phyloP scores from a whole-genome alignment of 2,113 vertebrate species.

The Indicator maculatus region DNA sequence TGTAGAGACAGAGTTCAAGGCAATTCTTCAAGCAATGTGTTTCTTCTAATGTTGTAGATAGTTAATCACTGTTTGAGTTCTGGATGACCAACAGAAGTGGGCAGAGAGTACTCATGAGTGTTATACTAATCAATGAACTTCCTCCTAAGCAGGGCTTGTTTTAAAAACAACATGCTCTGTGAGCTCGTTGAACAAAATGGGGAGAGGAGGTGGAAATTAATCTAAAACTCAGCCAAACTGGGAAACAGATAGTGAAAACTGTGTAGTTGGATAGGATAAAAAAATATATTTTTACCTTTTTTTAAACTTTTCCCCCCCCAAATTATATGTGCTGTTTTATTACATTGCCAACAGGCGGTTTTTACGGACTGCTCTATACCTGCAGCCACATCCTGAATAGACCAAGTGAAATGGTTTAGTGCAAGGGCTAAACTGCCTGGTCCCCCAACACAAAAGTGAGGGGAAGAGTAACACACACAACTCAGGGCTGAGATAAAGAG shows the following conservation, averaged over 20 bases:
- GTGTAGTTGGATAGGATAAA: not conserved
- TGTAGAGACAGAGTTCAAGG: not conserved
- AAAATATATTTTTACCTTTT: not conserved
- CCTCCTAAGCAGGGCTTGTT: not conserved
- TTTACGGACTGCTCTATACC: not conserved
- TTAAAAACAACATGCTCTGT: not conserved
- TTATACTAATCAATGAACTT: not conserved
- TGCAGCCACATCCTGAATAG: not conserved
- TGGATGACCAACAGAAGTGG: not conserved
- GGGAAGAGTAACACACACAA: no score
- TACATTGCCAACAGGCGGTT: not conserved
- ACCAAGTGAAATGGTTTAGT: not conserved
- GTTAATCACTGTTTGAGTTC: not conserved
- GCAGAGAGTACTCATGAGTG: not conserved
- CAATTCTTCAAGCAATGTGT: not conserved
- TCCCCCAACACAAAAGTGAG: no score
- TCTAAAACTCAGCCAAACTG: not conserved
- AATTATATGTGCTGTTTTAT: not conserved
- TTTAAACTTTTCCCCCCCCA: not conserved
- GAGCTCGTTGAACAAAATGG: not conserved
- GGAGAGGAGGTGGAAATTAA: no score
- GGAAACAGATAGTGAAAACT: constrained; percentile 12
- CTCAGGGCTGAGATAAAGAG: no score
- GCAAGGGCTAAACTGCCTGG: no score
- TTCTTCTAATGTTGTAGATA: not conserved